Evolutionary conservation across 2,113 vertebrate genomes (phyloP), one percentile per base, ranked within the genome.

Genomic region (Megaleporinus macrocephalus): DNA sequence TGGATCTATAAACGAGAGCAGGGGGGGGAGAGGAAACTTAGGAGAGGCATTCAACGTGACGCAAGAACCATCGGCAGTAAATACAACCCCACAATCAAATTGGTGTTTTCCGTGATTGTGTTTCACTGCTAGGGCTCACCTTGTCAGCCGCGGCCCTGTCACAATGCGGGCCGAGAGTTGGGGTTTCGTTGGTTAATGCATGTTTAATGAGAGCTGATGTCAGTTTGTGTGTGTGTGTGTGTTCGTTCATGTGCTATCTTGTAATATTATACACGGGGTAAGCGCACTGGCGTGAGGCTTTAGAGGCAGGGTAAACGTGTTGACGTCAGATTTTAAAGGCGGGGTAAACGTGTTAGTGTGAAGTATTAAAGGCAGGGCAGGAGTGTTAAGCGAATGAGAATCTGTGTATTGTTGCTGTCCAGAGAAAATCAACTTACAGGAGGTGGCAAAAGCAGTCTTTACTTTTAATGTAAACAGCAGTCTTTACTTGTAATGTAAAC

Each of bases 1-100:
- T 12, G 98, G 96, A 86, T 99, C 98, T 99, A 94, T 20, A 87
- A 87, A 87, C 14, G 63, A 29, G 79, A 30, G 74, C 51, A 79
- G 69, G 66, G 55, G 69, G 66, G 55, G 29, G 41, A 47, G 20
- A 49, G 44, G 49, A 79, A 79, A 79, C 66, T 49, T 18, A 84
- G 70, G 36, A 55, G 49, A 79, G 49, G 47, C 1, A 33, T 71
- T 47, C 24, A 14, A 18, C 36, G n/a, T 65, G 66, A 71, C 24
- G 51, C 66, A 79, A 71, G 69, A 53, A 78, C 22, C 53, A 69
- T 24, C 57, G n/a, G 24, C n/a, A 61, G n/a, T 18, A 61, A 61
- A 61, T 61, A 61, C n/a, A 61, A 61, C 49, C 65, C 49, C 5
- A 13, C 77, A 57, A 70, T 26, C 77, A 29, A 79, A 49, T 57